Conservation (phyloP, 1,140 invertebrate genomes). For the Bacillus rossius region DNA sequence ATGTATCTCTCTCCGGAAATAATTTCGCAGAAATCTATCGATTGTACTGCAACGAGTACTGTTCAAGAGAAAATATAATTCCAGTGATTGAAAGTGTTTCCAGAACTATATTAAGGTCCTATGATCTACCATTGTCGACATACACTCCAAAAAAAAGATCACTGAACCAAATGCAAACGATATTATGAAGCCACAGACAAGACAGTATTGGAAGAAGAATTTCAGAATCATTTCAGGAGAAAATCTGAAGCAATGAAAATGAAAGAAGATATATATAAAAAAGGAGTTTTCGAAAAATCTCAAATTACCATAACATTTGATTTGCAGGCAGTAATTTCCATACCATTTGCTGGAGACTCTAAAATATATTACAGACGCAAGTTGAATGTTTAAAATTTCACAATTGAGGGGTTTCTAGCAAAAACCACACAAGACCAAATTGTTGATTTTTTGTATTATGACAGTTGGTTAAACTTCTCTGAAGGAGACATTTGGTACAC, state of each 20-base stretch:
- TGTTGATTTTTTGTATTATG: too few species aligned
- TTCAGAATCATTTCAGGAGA: slow-evolving; percentile 21
- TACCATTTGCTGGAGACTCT: slow-evolving; percentile 31
- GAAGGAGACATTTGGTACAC: too few species aligned
- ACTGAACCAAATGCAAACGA: slow-evolving; percentile 25
- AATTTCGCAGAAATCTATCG: slow-evolving; percentile 23
- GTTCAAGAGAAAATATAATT: slow-evolving; percentile 11
- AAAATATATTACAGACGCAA: slow-evolving; percentile 38
- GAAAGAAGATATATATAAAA: slow-evolving; percentile 21
- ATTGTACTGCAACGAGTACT: slow-evolving; percentile 20
- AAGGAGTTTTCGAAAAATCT: slow-evolving; percentile 14
- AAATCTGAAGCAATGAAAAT: slow-evolving; percentile 23
- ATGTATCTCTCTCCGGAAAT: slow-evolving; percentile 22
- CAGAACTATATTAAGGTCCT: slow-evolving; percentile 20
- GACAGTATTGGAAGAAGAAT: slow-evolving; percentile 15
- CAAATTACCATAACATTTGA: slow-evolving; percentile 26
- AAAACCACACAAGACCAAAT: too few species aligned
- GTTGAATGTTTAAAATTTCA: slow-evolving; percentile 33
- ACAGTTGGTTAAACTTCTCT: too few species aligned
- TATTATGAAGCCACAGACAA: slow-evolving; percentile 21
- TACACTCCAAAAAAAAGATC: slow-evolving; percentile 28
- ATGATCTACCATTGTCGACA: slow-evolving; percentile 19
- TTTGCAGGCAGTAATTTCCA: slow-evolving; percentile 30
- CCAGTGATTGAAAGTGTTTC: slow-evolving; percentile 19
- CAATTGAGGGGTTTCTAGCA: slow-evolving; percentile 24